Evolutionary conservation across 2,888 invertebrate genomes (phyloP), one percentile per base, ranked within the genome.

Genomic region (Tholera decimalis): DNA sequence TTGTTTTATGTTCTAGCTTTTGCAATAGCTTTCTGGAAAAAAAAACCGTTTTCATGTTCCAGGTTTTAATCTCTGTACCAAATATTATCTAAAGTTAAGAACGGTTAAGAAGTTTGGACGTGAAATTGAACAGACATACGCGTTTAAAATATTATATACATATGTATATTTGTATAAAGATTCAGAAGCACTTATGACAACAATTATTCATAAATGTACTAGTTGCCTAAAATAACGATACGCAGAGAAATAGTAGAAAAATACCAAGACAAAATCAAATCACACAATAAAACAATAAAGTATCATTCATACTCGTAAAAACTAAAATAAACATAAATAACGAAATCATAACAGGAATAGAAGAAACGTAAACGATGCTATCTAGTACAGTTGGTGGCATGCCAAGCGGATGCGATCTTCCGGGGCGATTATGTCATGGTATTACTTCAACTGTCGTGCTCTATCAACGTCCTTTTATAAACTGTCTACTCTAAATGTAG

Each of bases 381-480:
- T 73, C 87, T 89, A 89, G 67, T 82, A 79, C 74, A 80, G 84
- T 88, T 93, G 94, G 90, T 82, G 72, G 79, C 77, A 76, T 82
- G 94, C 94, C 95, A 93, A 93, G 85, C 94, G 95, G 95, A 95
- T 93, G 90, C 86, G 85, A 87, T 91, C 88, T 93, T 94, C 94
- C 93, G 94, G 92, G 84, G 75, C 77, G 86, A 88, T 93, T 92
- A 91, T 93, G 90, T 93, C 92, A 93, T 81, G 37, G 75, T 53
- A 59, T 43, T 77, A 63, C 58, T 56, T 50, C 37, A 53, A 71
- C 57, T 44, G 55, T 26, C 47, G 47, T 15, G 26, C 76, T 43
- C 41, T 59, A 58, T 72, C 50, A 41, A 49, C 35, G 58, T 55
- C 50, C 44, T 63, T 75, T 72, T 59, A 77, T 41, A 51, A 60